Evolutionary conservation across 2,113 vertebrate genomes (phyloP), one percentile per base, ranked within the genome.

Genomic region (Sylvia atricapilla): DNA sequence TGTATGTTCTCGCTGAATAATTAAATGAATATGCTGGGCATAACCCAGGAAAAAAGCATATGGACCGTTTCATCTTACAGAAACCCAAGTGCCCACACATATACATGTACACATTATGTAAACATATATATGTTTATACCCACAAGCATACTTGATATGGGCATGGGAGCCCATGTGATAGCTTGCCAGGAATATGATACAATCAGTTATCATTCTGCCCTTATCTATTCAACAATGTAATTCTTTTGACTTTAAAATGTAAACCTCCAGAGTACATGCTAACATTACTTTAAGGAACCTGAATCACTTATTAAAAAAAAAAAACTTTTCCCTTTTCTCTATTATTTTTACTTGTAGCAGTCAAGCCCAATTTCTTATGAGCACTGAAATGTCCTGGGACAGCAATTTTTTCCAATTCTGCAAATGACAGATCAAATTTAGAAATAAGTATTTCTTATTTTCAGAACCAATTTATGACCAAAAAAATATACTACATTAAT

Each of bases 21-120:
- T 90, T 78, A 90, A 90, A 87, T 46, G 56, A 91, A 70, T 56
- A 59, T 88, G 44, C 53, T 94, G 90, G 50, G 79, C 72, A 90
- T 69, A 88, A 84, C 76, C 79, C 47, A 78, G 73, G 60, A 89
- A 56, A 90, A 90, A 93, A 74, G 27, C 43, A 74, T 31, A 58
- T 49, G 63, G 52, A 52, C 23, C 0, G 0, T 84, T 84, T 89
- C 52, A 63, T 67, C 63, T 86, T 77, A 58, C 52, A 89, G 86
- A 77, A 93, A 62, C 23, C 30, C 49, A 37, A 16, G 41, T 2
- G 6, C 28, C 43, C 39, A 67, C 14, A 41, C 33, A 39, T 17
- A 46, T 15, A 63, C 23, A 13, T 13, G 22, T n/a, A 60, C 33
- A 13, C 33, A 28, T 50, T 60, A 30, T 50, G 19, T 69, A 64